A percentile compares a stretch with the other conserved stretches of the same genome.
phyloP scores from a whole-genome alignment of 2,888 invertebrate species.

The Malthinus flaveolus region DNA sequence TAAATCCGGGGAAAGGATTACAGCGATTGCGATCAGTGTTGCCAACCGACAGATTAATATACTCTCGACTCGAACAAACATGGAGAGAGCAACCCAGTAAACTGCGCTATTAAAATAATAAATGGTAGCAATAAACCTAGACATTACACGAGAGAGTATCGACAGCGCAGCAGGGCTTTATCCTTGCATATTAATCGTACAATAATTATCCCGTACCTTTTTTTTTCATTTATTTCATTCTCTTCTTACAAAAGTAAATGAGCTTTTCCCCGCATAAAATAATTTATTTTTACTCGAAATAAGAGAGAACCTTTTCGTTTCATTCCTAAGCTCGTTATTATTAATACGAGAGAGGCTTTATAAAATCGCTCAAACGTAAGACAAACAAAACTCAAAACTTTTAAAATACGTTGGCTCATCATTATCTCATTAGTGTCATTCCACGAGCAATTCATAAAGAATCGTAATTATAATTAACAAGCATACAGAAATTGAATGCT shows the following conservation, averaged over 20 bases:
- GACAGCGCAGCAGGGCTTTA: slow-evolving; percentile 48
- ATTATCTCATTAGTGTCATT: slow-evolving; percentile 41
- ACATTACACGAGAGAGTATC: slow-evolving; percentile 49
- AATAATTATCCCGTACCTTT: slow-evolving; percentile 46
- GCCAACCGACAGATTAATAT: slow-evolving; percentile 41
- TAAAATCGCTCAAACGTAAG: slow-evolving; percentile 32
- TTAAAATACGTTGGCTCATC: slow-evolving; percentile 34
- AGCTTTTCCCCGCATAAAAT: not conserved
- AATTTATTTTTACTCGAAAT: not conserved
- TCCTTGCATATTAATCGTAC: slow-evolving; percentile 51
- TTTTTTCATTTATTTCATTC: not conserved
- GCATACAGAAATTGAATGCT: slow-evolving; percentile 30
- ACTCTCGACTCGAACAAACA: slow-evolving; percentile 41
- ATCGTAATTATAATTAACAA: slow-evolving; percentile 43
- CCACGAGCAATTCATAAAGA: slow-evolving; percentile 38
- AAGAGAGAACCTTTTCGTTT: slow-evolving; percentile 20
- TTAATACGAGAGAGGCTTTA: slow-evolving; percentile 27
- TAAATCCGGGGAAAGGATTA: slow-evolving; percentile 46
- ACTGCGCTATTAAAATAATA: slow-evolving; percentile 52
- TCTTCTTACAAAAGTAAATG: too few species aligned
- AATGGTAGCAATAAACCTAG: slow-evolving; percentile 51
- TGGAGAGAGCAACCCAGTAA: slow-evolving; percentile 45
- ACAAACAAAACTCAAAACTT: slow-evolving; percentile 33
- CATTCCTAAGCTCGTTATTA: slow-evolving; percentile 30
- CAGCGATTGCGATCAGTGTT: slow-evolving; percentile 34